These are phyloP conservation scores for Diarsia brunnea DNA, from an alignment of 2,888 invertebrate genomes.

Conservation along the genomic window DNA sequence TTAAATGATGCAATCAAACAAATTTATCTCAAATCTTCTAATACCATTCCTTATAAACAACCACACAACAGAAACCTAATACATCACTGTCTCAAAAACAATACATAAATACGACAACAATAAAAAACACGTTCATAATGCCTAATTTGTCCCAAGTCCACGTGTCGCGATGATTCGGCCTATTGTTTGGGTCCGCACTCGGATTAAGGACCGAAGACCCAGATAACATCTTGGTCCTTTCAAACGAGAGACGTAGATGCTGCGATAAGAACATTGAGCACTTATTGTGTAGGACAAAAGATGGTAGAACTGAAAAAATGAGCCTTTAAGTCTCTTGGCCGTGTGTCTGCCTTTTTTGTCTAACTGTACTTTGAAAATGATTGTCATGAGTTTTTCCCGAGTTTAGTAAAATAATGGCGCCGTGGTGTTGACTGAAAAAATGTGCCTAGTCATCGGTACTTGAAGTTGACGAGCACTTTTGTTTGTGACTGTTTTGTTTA, in stretches of 20 bases:
- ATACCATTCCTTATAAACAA: too few relatives aligned
- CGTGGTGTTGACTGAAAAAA: slow-evolving; percentile 46
- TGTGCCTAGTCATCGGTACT: slow-evolving; percentile 57
- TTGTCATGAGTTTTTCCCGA: slow-evolving; percentile 53
- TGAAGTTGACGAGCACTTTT: slow-evolving; percentile 50
- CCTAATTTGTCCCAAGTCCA: slow-evolving; percentile 83
- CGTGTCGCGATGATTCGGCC: slow-evolving; percentile 79
- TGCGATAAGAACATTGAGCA: slow-evolving; percentile 79
- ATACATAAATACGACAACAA: slow-evolving; percentile 57
- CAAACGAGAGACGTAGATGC: slow-evolving; percentile 74
- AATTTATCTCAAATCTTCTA: slow-evolving; percentile 6
- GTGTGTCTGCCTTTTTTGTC: slow-evolving; percentile 71
- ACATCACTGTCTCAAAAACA: slow-evolving; percentile 61
- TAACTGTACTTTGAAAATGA: slow-evolving; percentile 74
- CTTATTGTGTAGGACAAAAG: slow-evolving; percentile 78
- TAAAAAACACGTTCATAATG: slow-evolving; percentile 73
- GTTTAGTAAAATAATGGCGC: slow-evolving; percentile 50
- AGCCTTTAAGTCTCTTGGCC: slow-evolving; percentile 56
- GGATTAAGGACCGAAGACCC: slow-evolving; percentile 74
- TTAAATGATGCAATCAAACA: slow-evolving; percentile 3
- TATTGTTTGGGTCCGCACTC: slow-evolving; percentile 81
- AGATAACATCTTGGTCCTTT: slow-evolving; percentile 84
- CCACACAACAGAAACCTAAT: slow-evolving; percentile 44
- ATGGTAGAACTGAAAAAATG: slow-evolving; percentile 73
- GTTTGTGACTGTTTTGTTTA: slow-evolving; percentile 43